Evolutionary conservation across 1,140 invertebrate genomes (phyloP).

Genomic region (Cotesia typhae): DNA sequence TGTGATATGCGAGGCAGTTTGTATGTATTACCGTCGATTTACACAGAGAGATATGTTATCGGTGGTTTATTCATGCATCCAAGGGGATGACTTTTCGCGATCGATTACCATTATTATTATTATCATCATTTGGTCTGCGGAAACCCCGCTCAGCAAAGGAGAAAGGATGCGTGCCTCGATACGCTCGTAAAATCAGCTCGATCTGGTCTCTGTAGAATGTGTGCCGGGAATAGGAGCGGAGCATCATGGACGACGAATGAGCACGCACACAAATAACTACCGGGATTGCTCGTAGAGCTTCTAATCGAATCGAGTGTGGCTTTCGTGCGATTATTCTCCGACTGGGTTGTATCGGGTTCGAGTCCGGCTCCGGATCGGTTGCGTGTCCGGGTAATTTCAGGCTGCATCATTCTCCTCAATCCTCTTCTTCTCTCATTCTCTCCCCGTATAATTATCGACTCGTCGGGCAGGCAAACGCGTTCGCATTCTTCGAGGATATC

Average conservation of each 20-base stretch:
- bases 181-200: conserved; percentile 3
- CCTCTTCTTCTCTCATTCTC: too few species aligned
- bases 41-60: conserved; percentile 29
- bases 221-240: background rate
- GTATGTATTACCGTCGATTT: background rate
- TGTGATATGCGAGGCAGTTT: background rate
- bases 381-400: conserved; percentile 27
- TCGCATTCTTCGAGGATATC: conserved; percentile 25
- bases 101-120: conserved; percentile 18
- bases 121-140: background rate
- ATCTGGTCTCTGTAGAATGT: background rate
- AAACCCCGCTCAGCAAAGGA: background rate
- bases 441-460: conserved; percentile 33
- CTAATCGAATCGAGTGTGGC: conserved; percentile 25
- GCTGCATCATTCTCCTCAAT: conserved; percentile 10
- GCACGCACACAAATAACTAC: background rate
- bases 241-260: background rate
- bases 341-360: conserved; percentile 16
- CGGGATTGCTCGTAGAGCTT: background rate
- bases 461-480: conserved; percentile 10
- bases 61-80: conserved; percentile 20
- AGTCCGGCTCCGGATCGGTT: background rate
- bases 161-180: conserved; percentile 14
- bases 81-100: conserved; percentile 33
- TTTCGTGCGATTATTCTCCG: conserved; percentile 21